A percentile compares a stretch with the other conserved stretches of the same genome.
Conservation (phyloP, 2,113 vertebrate genomes). For the Microcebus ravelobensis region DNA sequence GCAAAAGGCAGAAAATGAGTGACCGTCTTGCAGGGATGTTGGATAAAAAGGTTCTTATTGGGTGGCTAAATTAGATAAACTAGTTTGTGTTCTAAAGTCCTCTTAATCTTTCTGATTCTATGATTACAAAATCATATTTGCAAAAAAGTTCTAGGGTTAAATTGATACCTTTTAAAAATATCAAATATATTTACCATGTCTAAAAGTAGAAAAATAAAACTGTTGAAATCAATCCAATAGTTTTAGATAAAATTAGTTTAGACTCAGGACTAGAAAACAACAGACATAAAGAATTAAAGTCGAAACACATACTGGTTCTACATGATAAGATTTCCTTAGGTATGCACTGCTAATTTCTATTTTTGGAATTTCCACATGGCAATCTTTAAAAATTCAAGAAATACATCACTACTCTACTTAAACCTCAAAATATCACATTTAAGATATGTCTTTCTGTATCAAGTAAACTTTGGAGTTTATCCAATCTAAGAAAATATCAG, state of each 20-base stretch:
- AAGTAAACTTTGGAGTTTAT: conserved; percentile 49
- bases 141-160: background rate
- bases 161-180: background rate
- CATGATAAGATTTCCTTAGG: background rate
- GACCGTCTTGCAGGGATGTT: background rate
- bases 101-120: background rate
- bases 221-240: background rate
- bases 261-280: background rate
- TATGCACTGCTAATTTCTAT: background rate
- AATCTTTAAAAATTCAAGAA: conserved; percentile 32
- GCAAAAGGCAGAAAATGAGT: background rate
- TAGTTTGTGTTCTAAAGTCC: background rate
- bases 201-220: background rate
- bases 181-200: background rate
- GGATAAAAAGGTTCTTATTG: background rate
- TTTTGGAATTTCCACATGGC: background rate
- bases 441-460: background rate
- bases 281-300: background rate
- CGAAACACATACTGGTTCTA: background rate
- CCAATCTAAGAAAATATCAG: conserved; percentile 58
- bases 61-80: background rate
- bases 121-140: background rate
- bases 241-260: conserved; percentile 12
- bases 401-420: background rate
- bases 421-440: conserved; percentile 41